Base-by-base conservation (phyloP, 2,113 vertebrate genomes). In the Cichladusa arquata region DNA sequence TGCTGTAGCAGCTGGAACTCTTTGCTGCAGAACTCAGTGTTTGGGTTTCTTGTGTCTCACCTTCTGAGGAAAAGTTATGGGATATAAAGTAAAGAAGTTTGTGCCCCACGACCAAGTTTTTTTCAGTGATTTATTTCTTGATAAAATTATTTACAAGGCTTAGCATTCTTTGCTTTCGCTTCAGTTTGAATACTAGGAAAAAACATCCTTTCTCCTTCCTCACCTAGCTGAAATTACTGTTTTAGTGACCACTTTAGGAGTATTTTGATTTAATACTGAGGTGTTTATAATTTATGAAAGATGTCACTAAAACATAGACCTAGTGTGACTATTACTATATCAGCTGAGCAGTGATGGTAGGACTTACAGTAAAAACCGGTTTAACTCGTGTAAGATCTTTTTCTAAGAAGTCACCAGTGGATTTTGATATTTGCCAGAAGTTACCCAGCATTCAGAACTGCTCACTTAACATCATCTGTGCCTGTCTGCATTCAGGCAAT, bases 51-150 rank as follows among this genome's bases (percentile, higher is more conserved):
- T 18, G 28, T 73, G 22, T 47, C 19, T 54, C 48, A 38, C 4
- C 11, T 79, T 44, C 76, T 61, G 81, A 69, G 14, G 22, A 26
- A 66, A 78, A 70, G 26, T 31, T n/a, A 15, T 8, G 29, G 29
- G 40, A 44, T 36, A 57, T 40, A 53, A 88, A 65, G 24, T 31
- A 9, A 81, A 57, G 54, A 33, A 31, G 11, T 1, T 54, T 58
- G 38, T 47, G 28, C 7, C 5, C 12, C 36, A 16, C 0, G 0
- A 38, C 34, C 7, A 81, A 14, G 8, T 77, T 71, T 84, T 16
- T 56, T 77, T 45, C 54, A 81, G 31, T 18, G 34, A 45, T 74
- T 84, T 84, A 44, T 81, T 89, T 96, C 9, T 77, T 45, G 15
- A 65, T 58, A 66, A 78, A 90, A 78, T 42, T 5, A 66, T 78